Percentiles rank a stretch among this genome's conserved stretches.
Conservation (phyloP, 2,888 invertebrate genomes). For the Eretmocerus hayati region DNA sequence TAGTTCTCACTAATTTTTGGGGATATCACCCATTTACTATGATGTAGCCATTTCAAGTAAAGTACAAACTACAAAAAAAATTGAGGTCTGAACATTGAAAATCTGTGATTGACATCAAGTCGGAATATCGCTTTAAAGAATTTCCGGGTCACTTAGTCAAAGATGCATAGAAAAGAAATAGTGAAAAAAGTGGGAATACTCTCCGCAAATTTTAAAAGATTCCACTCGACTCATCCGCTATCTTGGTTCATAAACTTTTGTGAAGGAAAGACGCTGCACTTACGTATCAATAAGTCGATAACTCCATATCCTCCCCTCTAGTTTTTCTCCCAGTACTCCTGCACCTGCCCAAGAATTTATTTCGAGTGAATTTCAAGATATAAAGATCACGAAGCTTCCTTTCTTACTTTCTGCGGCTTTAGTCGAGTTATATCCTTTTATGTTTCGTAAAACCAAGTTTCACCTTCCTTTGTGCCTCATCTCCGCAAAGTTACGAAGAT, state of each 20-base stretch:
- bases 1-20: too few species aligned
- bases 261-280: conserved; percentile 7
- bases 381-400: conserved; percentile 20
- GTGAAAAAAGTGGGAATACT: too few species aligned
- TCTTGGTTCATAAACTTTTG: conserved; percentile 19
- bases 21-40: too few species aligned
- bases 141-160: too few species aligned
- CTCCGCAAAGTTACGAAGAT: neutral
- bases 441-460: conserved; percentile 11
- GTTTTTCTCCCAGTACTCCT: neutral
- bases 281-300: conserved; percentile 18
- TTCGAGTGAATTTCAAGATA: conserved; percentile 15
- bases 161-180: too few species aligned
- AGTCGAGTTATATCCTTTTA: conserved; percentile 1
- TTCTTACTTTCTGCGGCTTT: conserved; percentile 2
- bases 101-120: too few species aligned
- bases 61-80: too few species aligned
- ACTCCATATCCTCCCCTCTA: conserved; percentile 1
- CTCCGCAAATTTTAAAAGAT: conserved; percentile 9
- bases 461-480: neutral
- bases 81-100: too few species aligned
- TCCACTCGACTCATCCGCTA: conserved; percentile 13
- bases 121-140: too few species aligned
- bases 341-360: conserved; percentile 14
- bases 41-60: too few species aligned